Evolutionary conservation across 2,888 invertebrate species (phyloP), one percentile per base, ranked within the genome.

Genomic region (Gari tellinella): DNA sequence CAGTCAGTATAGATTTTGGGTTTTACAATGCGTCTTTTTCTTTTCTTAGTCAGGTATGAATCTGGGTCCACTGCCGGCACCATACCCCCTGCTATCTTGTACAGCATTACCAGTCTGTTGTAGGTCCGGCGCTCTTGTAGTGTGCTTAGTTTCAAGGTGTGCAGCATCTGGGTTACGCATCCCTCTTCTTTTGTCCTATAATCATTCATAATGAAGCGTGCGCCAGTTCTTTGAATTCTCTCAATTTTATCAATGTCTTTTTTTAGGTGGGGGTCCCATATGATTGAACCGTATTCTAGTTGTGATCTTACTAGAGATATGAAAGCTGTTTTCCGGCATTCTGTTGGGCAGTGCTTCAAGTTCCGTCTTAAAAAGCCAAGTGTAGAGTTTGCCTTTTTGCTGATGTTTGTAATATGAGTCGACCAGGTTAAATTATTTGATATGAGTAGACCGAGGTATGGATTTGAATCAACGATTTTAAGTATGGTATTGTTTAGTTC

Each of bases 161-260:
- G 38, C 8, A 66, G 45, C 49, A 66, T 66, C 10, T 31, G 14
- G 7, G 66, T 51, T 5, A 66, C 66, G 49, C 66, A 51, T 25
- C 56, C 26, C 21, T 51, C 31, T 26, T 65, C 31, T 31, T 25
- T 38, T 12, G 8, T n/a, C 31, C 25, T 49, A 26, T 38, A 60
- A 19, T 51, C 40, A 5, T 2, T 23, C 25, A 38, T 31, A 8
- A 60, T 60, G 25, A 60, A 60, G 12, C 38, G n/a, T 21, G 38
- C 31, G 2, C 40, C 2, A 21, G 14, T 15, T 37, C 37, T 8
- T 46, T 45, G 45, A 40, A 56, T 64, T 21, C 21, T 26, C 26
- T 26, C 53, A 14, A 48, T 3, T 51, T 53, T 43, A 19, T 40
- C 49, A 15, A 51, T 40, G n/a, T 45, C 45, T 31, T 43, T 53